Base-by-base conservation (phyloP, 2,113 vertebrate species). In the Xenotilapia leptura region DNA sequence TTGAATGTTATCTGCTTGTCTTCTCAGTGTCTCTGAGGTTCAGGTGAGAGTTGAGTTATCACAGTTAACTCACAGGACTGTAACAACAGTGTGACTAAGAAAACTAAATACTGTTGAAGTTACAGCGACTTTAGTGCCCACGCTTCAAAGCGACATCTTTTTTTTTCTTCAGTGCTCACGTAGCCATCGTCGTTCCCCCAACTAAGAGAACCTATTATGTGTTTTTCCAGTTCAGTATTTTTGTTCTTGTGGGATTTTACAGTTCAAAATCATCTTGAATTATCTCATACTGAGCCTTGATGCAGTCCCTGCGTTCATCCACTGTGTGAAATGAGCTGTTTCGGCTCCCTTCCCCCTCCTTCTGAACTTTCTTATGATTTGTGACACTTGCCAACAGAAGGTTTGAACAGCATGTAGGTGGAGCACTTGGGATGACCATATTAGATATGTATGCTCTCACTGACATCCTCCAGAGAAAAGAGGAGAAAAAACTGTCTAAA, bases 301-400 rank as follows among this genome's bases (percentile, higher is more conserved):
- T 49, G 26, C 42, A 28, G 14, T 23, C 2, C 68, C 40, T 2
- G 40, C 0, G 9, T 77, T 31, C 70, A 49, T 0, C 4, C 23
- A 28, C 26, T 19, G 70, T 49, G 4, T n/a, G 23, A 49, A 31
- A 19, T 0, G 6, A 77, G 23, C 70, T 8, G 42, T 49, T 31
- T 77, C 10, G 4, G 23, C 42, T 77, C 70, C 42, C 70, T 49
- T 75, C 70, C 23, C 70, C 70, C 40, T 8, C 10, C 4, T 1
- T 8, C 10, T n/a, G 45, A 6, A 77, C 42, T 49, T 75, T 75
- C 70, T 28, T 49, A 13, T 31, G 70, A 49, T 49, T 77, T 31
- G 26, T 49, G 42, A 77, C 9, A 49, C 70, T 77, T 17, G 23
- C 42, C 26, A 49, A n/a, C 42, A 19, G 42, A 49, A 49, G 1